Percentiles rank a stretch among this genome's conserved stretches.
These are phyloP conservation scores for Spea hammondii DNA, from an alignment of 2,797 vertebrate species.

Conservation along the genomic window DNA sequence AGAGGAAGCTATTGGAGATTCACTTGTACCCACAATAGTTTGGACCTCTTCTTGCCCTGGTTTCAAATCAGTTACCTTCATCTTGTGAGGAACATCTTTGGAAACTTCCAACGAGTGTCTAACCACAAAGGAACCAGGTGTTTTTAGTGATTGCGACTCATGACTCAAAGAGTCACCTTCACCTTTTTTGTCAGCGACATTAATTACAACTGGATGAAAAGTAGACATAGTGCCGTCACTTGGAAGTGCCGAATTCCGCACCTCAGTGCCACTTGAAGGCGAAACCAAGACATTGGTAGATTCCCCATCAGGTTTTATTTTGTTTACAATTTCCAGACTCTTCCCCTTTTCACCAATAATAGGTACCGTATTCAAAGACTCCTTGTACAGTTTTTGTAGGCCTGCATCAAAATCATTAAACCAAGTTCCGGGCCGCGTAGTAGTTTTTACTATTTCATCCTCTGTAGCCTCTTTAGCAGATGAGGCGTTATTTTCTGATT, in stretches of 20 bases:
- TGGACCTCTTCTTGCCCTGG: background rate
- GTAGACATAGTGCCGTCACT: background rate
- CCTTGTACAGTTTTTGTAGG: constrained; percentile 33
- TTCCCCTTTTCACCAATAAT: background rate
- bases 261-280: background rate
- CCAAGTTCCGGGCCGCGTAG: background rate
- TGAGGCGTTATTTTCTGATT: background rate
- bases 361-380: background rate
- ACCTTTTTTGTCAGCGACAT: background rate
- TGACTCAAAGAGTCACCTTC: background rate
- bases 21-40: background rate
- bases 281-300: background rate
- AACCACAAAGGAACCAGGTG: background rate
- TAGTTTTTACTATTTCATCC: constrained; percentile 15
- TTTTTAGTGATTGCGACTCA: background rate
- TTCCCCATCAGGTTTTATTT: background rate
- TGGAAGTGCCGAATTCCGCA: background rate
- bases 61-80: background rate
- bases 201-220: background rate
- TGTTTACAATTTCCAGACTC: background rate
- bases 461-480: background rate
- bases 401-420: constrained; percentile 6
- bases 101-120: background rate
- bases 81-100: constrained; percentile 1
- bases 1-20: background rate